Conservation (phyloP, 2,888 invertebrate species). For the Ceramica pisi region DNA sequence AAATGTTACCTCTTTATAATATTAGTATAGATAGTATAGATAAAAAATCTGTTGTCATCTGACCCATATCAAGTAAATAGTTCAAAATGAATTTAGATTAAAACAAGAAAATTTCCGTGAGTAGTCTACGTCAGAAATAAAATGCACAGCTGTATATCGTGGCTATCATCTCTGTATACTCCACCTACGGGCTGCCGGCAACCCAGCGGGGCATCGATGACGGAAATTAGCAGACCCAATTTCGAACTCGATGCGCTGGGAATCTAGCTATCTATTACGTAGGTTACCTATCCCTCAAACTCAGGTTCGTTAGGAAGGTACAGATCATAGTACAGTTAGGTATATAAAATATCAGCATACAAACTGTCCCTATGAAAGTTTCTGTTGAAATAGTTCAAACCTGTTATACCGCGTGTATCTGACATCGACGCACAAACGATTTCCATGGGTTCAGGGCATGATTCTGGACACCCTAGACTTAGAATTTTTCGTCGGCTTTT, state of each 20-base stretch:
- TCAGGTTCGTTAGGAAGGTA: not conserved
- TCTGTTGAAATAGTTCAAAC: not conserved
- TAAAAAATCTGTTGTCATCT: conserved; percentile 8
- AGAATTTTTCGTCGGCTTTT: too few species aligned
- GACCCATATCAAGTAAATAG: not conserved
- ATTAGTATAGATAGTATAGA: too few species aligned
- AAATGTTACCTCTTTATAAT: too few species aligned
- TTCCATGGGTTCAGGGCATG: too few species aligned
- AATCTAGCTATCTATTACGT: not conserved
- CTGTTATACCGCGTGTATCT: too few species aligned
- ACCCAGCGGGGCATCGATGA: not conserved
- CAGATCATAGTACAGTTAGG: not conserved
- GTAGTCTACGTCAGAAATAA: not conserved
- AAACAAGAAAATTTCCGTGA: conserved; percentile 20
- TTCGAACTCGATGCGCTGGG: not conserved
- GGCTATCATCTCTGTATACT: not conserved
- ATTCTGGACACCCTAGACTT: too few species aligned
- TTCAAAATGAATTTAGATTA: conserved; percentile 25
- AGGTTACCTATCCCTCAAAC: not conserved
- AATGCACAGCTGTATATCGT: not conserved
- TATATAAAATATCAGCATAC: not conserved
- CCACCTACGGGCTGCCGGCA: not conserved
- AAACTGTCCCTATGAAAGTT: not conserved
- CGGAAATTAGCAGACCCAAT: not conserved
- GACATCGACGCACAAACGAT: too few species aligned